A percentile compares a stretch with the other conserved stretches of the same genome.
These are phyloP conservation scores for Ptyas mucosa DNA, from an alignment of 2,113 vertebrate species.

Conservation along the genomic window DNA sequence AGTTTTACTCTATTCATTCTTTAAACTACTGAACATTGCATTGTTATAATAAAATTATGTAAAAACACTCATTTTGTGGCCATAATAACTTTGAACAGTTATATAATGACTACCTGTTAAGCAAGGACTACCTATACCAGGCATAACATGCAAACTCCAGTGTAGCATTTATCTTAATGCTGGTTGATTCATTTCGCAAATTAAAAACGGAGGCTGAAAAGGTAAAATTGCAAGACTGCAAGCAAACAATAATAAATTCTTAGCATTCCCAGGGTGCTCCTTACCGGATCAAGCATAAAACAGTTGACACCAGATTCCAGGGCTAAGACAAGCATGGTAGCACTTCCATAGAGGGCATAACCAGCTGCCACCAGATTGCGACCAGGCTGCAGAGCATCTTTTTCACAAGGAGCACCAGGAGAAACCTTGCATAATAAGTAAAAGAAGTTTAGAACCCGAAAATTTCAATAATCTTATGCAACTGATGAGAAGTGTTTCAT, in stretches of 20 bases:
- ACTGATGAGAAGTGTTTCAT: neutral
- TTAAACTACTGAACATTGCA: neutral
- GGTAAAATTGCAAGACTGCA: neutral
- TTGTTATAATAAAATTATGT: neutral
- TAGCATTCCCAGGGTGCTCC: constrained; percentile 12
- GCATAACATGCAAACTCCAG: neutral
- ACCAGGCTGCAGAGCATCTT: constrained; percentile 88
- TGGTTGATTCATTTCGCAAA: neutral
- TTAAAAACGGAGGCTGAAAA: neutral
- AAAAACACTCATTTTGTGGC: neutral
- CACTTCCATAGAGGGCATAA: constrained; percentile 94
- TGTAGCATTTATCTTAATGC: neutral
- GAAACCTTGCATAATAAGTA: constrained; percentile 66
- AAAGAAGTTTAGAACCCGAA: neutral
- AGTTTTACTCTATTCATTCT: neutral
- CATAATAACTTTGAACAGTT: neutral
- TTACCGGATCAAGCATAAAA: constrained; percentile 97
- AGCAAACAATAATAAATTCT: no score
- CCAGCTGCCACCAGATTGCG: constrained; percentile 90
- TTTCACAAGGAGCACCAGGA: constrained; percentile 75
- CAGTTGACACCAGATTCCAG: constrained; percentile 88
- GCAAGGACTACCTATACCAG: neutral
- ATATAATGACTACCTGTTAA: neutral
- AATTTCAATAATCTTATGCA: neutral
- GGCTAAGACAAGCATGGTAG: constrained; percentile 94